These are phyloP conservation scores for Melanargia galathea DNA, from an alignment of 2,888 invertebrate genomes.

Conservation along the genomic window DNA sequence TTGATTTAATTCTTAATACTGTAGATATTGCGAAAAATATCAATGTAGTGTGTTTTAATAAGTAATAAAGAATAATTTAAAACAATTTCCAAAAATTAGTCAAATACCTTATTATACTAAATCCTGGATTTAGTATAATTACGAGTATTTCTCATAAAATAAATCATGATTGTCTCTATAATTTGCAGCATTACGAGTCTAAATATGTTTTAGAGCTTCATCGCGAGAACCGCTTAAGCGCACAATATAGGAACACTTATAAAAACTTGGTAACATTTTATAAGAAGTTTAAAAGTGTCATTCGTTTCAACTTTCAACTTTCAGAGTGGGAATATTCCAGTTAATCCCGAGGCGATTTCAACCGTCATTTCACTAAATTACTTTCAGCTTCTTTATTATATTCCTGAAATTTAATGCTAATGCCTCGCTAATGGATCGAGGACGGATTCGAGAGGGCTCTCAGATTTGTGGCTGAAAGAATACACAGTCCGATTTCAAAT, in stretches of 20 bases:
- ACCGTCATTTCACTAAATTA: conserved; percentile 34
- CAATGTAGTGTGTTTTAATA: too few species aligned
- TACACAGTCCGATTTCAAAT: conserved; percentile 7
- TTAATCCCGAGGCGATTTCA: conserved; percentile 26
- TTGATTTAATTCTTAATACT: too few species aligned
- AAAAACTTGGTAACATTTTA: conserved; percentile 6
- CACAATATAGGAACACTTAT: not conserved
- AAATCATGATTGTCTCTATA: too few species aligned
- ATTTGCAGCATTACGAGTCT: too few species aligned
- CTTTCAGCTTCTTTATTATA: conserved; percentile 35
- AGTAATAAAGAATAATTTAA: too few species aligned
- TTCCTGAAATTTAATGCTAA: conserved; percentile 35
- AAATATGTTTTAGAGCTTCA: not conserved
- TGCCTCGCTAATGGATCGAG: conserved; percentile 36
- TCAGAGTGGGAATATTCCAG: conserved; percentile 19
- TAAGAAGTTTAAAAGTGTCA: conserved; percentile 7
- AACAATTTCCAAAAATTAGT: too few species aligned
- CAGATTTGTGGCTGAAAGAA: conserved; percentile 26
- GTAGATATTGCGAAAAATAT: too few species aligned
- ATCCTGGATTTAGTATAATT: too few species aligned
- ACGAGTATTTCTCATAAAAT: too few species aligned
- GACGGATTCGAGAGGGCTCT: conserved; percentile 29
- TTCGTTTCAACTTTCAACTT: conserved; percentile 15
- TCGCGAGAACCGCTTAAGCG: not conserved
- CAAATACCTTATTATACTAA: too few species aligned